These are phyloP conservation scores for Neelides folsomi DNA, from an alignment of 2,888 invertebrate genomes.

Conservation along the genomic window DNA sequence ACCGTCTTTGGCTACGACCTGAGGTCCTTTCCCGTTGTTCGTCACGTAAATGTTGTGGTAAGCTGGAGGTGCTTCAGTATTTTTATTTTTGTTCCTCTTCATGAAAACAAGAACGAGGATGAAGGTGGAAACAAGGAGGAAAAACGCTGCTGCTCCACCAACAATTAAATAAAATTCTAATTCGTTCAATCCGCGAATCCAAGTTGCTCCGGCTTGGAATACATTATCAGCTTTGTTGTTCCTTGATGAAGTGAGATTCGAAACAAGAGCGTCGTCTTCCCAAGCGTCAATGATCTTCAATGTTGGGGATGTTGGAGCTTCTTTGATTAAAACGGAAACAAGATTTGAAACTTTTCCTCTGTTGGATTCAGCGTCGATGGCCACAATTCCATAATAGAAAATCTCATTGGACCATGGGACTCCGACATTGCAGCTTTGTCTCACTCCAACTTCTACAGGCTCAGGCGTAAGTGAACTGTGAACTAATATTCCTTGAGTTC, in stretches of 20 bases:
- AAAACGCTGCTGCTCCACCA: slow-evolving; percentile 31
- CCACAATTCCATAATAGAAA: slow-evolving; percentile 35
- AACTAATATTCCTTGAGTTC: slow-evolving; percentile 33
- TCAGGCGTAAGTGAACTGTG: slow-evolving; percentile 33
- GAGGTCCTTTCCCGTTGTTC: slow-evolving; percentile 17
- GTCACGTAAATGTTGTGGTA: slow-evolving; percentile 32
- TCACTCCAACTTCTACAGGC: slow-evolving; percentile 33
- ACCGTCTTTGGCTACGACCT: slow-evolving; percentile 18
- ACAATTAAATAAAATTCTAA: slow-evolving; percentile 32
- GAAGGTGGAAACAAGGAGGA: slow-evolving; percentile 31
- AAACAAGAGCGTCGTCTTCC: slow-evolving; percentile 32
- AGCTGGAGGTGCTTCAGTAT: slow-evolving; percentile 26
- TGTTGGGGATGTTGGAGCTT: slow-evolving; percentile 32
- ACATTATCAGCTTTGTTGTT: slow-evolving; percentile 23
- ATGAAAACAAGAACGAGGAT: slow-evolving; percentile 31
- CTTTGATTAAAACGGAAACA: slow-evolving; percentile 34
- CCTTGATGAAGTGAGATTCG: slow-evolving; percentile 30
- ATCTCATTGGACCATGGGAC: slow-evolving; percentile 35
- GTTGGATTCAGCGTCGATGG: slow-evolving; percentile 33
- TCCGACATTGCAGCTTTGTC: slow-evolving; percentile 33
- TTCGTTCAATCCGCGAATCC: slow-evolving; percentile 31
- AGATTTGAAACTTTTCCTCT: slow-evolving; percentile 35
- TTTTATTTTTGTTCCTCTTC: slow-evolving; percentile 25
- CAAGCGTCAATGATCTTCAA: slow-evolving; percentile 30
- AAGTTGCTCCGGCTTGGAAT: slow-evolving; percentile 32